Evolutionary conservation across 2,888 invertebrate species (phyloP).

Genomic region (Dastarcus helophoroides): DNA sequence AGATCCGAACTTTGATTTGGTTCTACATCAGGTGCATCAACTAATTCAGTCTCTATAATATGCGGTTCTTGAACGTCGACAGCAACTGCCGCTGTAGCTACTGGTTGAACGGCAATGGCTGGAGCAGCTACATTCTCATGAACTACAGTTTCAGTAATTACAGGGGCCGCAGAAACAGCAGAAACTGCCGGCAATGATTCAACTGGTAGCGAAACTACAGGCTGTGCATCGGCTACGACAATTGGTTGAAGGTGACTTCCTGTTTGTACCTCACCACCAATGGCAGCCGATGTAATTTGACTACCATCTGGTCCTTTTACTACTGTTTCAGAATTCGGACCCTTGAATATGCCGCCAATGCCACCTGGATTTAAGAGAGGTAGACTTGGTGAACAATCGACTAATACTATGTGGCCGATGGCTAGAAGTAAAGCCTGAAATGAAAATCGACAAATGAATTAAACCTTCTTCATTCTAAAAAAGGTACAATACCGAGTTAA

Average conservation of each 20-base stretch:
- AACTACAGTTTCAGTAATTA: conserved; percentile 2
- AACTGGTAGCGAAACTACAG: not conserved
- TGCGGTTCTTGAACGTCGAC: conserved; percentile 18
- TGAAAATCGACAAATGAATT: too few species aligned
- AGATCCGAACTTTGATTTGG: conserved; percentile 24
- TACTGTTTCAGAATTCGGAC: conserved; percentile 31
- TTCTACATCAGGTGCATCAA: conserved; percentile 21
- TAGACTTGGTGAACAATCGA: conserved; percentile 11
- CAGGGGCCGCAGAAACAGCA: too few species aligned
- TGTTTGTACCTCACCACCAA: conserved; percentile 22
- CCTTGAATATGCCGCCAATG: conserved; percentile 30
- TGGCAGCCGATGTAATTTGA: conserved; percentile 28
- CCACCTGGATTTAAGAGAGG: conserved; percentile 22
- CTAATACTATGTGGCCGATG: conserved; percentile 13
- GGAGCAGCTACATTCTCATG: conserved; percentile 5
- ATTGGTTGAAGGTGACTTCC: conserved; percentile 17
- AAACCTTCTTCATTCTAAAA: too few species aligned
- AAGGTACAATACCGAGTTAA: too few species aligned
- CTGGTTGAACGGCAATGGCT: conserved; percentile 8
- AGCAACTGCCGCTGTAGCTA: conserved; percentile 16
- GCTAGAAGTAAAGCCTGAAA: too few species aligned
- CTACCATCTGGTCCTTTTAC: conserved; percentile 35
- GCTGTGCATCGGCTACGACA: conserved; percentile 17
- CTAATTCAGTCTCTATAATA: conserved; percentile 21
- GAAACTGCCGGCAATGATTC: not conserved